Evolutionary conservation across 2,888 invertebrate genomes (phyloP).

Genomic region (Zootermopsis nevadensis): DNA sequence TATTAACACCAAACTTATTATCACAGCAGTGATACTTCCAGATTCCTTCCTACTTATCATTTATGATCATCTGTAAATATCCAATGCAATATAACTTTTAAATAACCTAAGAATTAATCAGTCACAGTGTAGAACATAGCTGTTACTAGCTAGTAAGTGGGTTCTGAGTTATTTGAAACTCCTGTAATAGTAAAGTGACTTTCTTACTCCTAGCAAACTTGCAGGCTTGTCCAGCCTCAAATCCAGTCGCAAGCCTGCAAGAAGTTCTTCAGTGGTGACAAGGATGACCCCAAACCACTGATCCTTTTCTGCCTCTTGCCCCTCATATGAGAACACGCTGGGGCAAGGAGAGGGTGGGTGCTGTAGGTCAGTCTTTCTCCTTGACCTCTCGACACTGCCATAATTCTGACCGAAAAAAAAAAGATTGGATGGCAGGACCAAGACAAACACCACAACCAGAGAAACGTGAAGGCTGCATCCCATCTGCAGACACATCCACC

Average conservation of each 20-base stretch:
- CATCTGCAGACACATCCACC: not conserved
- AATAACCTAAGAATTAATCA: no score
- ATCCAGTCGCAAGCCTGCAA: slow-evolving; percentile 71
- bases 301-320: slow-evolving; percentile 67
- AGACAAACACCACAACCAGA: not conserved
- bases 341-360: slow-evolving; percentile 66
- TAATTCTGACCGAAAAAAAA: not conserved
- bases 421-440: not conserved
- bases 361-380: not conserved
- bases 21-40: no score
- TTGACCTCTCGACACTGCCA: not conserved
- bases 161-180: no score
- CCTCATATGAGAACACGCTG: slow-evolving; percentile 70
- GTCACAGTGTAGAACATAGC: no score
- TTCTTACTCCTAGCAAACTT: slow-evolving; percentile 71
- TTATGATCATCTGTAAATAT: no score
- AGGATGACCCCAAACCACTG: slow-evolving; percentile 73
- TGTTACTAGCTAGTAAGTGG: no score
- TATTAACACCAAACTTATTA: no score
- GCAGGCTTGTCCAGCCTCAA: slow-evolving; percentile 70
- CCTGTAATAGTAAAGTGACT: no score
- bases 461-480: not conserved
- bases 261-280: slow-evolving; percentile 68
- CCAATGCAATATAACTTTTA: no score
- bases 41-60: no score